phyloP scores from a whole-genome alignment of 2,113 vertebrate species.

The Otolemur garnettii region DNA sequence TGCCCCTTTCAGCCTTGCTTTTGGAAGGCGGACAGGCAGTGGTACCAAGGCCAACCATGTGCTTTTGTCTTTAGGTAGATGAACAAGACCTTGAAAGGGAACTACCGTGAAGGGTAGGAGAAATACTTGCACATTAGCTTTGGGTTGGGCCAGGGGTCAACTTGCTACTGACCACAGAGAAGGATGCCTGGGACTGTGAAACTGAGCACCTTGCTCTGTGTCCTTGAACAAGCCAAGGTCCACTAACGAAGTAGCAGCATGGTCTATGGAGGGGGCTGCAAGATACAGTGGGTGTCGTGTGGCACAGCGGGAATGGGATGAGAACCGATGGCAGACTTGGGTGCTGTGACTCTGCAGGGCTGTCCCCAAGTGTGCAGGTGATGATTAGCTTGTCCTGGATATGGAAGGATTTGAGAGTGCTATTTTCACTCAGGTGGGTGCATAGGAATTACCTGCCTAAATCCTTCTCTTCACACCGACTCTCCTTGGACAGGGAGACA shows the following conservation, averaged over 20 bases:
- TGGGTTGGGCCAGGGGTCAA: neutral
- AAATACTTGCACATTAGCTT: no score
- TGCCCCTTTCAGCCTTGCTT: neutral
- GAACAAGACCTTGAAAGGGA: neutral
- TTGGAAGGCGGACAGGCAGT: rapidly evolving
- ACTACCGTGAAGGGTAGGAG: neutral
- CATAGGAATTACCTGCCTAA: rapidly evolving
- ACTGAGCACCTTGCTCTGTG: no score
- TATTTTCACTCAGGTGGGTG: neutral
- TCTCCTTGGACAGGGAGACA: rapidly evolving
- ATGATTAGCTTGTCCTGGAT: neutral
- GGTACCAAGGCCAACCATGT: no score
- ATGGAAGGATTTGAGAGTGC: no score
- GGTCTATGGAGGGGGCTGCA: neutral
- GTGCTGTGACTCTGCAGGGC: neutral
- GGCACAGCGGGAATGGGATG: rapidly evolving
- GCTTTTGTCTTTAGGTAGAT: neutral
- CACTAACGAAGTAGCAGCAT: neutral
- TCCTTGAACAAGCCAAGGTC: neutral
- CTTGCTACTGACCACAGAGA: no score
- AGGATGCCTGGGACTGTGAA: neutral
- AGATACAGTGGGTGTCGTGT: neutral
- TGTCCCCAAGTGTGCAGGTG: rapidly evolving
- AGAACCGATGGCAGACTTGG: rapidly evolving
- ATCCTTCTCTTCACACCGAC: rapidly evolving